phyloP scores from a whole-genome alignment of 2,113 vertebrate species.

The Cranoglanis bouderius region DNA sequence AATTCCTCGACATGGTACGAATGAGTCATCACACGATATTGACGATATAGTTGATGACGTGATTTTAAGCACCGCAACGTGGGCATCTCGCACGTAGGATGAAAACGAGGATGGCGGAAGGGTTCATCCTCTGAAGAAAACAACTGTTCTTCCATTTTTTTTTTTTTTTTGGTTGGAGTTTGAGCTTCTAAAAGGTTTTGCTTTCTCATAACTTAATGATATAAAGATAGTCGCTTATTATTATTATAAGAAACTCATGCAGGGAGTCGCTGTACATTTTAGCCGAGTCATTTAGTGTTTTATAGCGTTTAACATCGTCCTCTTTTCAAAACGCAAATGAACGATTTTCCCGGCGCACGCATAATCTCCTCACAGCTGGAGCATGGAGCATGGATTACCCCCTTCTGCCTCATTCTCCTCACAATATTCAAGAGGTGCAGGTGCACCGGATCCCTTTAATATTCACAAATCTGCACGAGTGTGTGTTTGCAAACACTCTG shows the following conservation, averaged over 20 bases:
- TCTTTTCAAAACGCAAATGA: neutral
- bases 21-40: too few species aligned
- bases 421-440: slow-evolving; percentile 11
- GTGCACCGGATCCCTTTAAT: slow-evolving; percentile 17
- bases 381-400: neutral
- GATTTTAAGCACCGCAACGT: too few species aligned
- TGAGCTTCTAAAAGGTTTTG: neutral
- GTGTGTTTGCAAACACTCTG: slow-evolving; percentile 20
- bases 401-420: neutral
- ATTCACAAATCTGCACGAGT: neutral
- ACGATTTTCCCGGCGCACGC: neutral
- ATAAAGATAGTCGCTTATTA: too few species aligned
- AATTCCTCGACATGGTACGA: too few species aligned
- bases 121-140: too few species aligned
- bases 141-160: too few species aligned
- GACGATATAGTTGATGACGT: too few species aligned
- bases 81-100: too few species aligned
- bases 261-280: neutral
- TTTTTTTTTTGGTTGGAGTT: too few species aligned
- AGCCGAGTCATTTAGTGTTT: too few species aligned
- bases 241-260: neutral
- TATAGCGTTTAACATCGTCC: neutral
- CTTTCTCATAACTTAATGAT: neutral
- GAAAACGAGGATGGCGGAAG: too few species aligned
- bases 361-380: neutral